Conservation (phyloP, 1,140 invertebrate species). For the Microvelia longipes region DNA sequence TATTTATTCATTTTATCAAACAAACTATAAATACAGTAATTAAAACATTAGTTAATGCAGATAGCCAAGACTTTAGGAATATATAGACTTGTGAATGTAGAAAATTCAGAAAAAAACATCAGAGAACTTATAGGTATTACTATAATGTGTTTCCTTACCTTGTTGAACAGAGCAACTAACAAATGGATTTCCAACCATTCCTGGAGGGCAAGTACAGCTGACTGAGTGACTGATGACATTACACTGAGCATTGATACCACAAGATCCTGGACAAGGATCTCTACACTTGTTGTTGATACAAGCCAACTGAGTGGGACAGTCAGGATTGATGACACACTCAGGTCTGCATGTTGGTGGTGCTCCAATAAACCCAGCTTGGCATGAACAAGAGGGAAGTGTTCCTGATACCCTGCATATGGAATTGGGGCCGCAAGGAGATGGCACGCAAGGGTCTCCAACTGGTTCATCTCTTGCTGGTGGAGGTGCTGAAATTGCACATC, state of each 20-base stretch:
- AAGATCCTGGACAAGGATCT: constrained; percentile 63
- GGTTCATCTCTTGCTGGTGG: constrained; percentile 23
- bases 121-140: no score
- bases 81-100: no score
- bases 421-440: constrained; percentile 52
- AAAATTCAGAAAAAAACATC: no score
- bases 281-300: constrained; percentile 61
- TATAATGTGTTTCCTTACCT: no score
- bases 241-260: constrained; percentile 57
- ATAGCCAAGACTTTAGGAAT: no score
- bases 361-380: constrained; percentile 40
- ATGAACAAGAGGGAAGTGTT: constrained; percentile 49
- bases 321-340: constrained; percentile 60
- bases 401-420: constrained; percentile 50
- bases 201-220: constrained; percentile 36
- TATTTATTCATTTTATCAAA: no score
- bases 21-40: no score
- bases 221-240: constrained; percentile 49
- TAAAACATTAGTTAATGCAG: no score
- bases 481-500: constrained; percentile 20
- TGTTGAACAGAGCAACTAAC: constrained; percentile 34
- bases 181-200: constrained; percentile 40
- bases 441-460: constrained; percentile 31
- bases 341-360: constrained; percentile 57
- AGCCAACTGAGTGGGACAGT: constrained; percentile 58